Evolutionary conservation across 2,888 invertebrate genomes (phyloP), one percentile per base, ranked within the genome.

Genomic region (Rhagium mordax): DNA sequence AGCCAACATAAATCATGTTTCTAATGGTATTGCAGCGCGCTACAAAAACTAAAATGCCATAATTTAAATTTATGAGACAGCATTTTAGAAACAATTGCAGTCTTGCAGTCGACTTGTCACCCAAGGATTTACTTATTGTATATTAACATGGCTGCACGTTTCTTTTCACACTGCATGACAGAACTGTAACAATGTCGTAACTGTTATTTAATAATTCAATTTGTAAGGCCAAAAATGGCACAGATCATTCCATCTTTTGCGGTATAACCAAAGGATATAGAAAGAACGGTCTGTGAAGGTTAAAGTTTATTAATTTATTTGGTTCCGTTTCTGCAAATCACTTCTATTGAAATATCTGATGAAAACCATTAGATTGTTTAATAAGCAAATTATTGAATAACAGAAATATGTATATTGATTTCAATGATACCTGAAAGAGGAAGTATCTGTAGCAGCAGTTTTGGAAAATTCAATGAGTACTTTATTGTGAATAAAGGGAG

Each of bases 1-100:
- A 41, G 15, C 47, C 15, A 20, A 16, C 47, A 61, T 61, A 61
- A 61, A 61, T 61, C 61, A 61, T 47, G 21, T 18, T 61, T 61
- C 61, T 48, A 61, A 47, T 20, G 47, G 10, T 47, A 20, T 15
- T 21, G 13, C 48, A 21, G 21, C 3, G 27, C 57, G 33, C 1
- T 20, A n/a, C 5, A 27, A 59, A 59, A 27, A 41, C 3, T n/a
- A 41, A 13, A 61, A 61, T 20, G 20, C 21, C 20, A 20, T 20
- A 47, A 47, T 47, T 16, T 61, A 48, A 20, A 61, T 61, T 61
- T 61, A 41, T 20, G 61, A 61, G 47, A 41, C 47, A 48, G 21
- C 61, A 47, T 20, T 61, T 61, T 47, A 61, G 21, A 41, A 18
- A 60, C 33, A 33, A 57, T 24, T 57, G 55, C 33, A 16, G 18